Conservation (phyloP, 1,140 invertebrate genomes). For the Drosophila busckii region DNA sequence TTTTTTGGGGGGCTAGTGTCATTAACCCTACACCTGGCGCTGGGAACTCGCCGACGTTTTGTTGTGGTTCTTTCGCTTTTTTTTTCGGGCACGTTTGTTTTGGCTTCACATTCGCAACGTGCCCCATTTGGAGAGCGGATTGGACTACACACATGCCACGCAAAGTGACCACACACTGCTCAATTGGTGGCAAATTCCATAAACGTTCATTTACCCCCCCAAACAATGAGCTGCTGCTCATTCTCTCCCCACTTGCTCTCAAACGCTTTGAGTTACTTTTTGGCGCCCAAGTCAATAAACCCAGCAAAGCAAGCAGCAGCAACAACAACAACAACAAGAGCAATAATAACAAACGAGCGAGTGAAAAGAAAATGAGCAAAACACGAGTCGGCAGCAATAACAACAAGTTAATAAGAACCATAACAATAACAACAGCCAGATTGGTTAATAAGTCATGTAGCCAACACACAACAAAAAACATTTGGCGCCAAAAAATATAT, state of each 20-base stretch:
- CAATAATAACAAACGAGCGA: conserved; percentile 5
- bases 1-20: conserved; percentile 48
- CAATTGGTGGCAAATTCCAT: conserved; percentile 33
- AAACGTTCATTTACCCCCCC: conserved; percentile 21
- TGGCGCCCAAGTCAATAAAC: conserved; percentile 37
- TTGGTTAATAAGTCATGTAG: conserved; percentile 19
- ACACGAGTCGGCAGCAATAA: conserved; percentile 30
- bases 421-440: conserved; percentile 4
- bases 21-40: conserved; percentile 61
- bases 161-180: conserved; percentile 27
- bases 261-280: conserved; percentile 7
- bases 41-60: conserved; percentile 53
- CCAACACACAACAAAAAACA: conserved; percentile 2
- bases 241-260: conserved; percentile 3
- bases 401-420: conserved; percentile 6
- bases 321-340: conserved; percentile 1
- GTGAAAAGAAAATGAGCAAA: conserved; percentile 21
- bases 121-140: neutral
- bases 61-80: conserved; percentile 43
- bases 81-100: conserved; percentile 57
- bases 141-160: neutral
- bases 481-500: conserved; percentile 38
- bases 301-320: too few species aligned
- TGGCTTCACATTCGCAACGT: conserved; percentile 48
- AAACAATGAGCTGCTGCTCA: neutral